A percentile compares a stretch with the other conserved stretches of the same genome.
These are phyloP conservation scores for Clinocottus analis DNA, from an alignment of 2,113 vertebrate species.

Conservation along the genomic window DNA sequence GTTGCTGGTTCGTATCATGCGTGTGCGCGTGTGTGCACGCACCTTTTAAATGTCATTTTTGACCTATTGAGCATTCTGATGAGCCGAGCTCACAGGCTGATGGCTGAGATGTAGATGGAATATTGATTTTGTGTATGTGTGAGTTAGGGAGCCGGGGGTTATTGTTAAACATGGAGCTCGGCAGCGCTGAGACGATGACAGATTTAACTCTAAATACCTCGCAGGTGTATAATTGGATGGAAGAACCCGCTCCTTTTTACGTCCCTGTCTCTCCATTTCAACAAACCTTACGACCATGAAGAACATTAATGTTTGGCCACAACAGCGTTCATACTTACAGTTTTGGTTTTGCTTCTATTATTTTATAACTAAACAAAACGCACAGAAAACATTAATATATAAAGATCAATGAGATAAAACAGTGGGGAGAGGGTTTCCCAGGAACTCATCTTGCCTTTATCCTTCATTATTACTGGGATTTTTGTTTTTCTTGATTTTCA, in stretches of 20 bases:
- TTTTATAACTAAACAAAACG: background rate
- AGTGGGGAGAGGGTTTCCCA: background rate
- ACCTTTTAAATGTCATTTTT: slow-evolving; percentile 55
- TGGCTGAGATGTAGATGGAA: slow-evolving; percentile 51
- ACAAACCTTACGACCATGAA: background rate
- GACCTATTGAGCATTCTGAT: slow-evolving; percentile 60
- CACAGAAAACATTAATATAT: background rate
- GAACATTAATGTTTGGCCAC: background rate
- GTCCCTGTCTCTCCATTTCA: background rate
- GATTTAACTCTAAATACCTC: slow-evolving; percentile 50
- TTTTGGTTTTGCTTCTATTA: background rate
- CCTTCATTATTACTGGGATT: background rate
- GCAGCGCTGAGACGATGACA: slow-evolving; percentile 43
- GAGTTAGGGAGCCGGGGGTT: background rate
- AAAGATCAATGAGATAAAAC: background rate
- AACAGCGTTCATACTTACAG: background rate
- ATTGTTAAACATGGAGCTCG: slow-evolving; percentile 29
- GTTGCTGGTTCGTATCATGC: background rate
- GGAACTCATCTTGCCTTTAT: background rate
- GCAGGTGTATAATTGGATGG: slow-evolving; percentile 41
- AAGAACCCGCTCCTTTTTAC: background rate
- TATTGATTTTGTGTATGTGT: slow-evolving; percentile 54
- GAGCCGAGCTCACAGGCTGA: slow-evolving; percentile 29
- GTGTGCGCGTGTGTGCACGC: slow-evolving; percentile 14
- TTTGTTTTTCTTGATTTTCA: background rate